These are phyloP conservation scores for Mellilla xanthometata DNA, from an alignment of 2,888 invertebrate genomes.

Conservation along the genomic window DNA sequence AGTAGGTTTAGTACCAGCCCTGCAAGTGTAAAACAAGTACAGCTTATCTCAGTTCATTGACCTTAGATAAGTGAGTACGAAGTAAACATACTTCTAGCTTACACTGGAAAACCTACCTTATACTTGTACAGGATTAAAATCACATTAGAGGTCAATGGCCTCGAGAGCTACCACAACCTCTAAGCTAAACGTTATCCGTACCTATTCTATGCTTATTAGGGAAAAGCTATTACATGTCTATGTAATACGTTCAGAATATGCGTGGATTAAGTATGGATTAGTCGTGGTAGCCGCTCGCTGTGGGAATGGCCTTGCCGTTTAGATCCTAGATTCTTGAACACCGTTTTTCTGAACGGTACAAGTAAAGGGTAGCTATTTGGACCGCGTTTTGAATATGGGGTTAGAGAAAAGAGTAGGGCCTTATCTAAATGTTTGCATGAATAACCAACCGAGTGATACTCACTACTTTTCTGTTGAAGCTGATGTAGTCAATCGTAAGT, in stretches of 20 bases:
- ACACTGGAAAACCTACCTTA: slow-evolving; percentile 15
- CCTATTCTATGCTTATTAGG: no score
- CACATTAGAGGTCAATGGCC: slow-evolving; percentile 24
- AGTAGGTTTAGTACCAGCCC: slow-evolving; percentile 7
- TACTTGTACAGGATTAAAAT: slow-evolving; percentile 20
- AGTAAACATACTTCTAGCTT: slow-evolving; percentile 14
- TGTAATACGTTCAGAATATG: no score
- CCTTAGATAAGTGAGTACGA: slow-evolving; percentile 39
- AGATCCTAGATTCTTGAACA: slow-evolving; percentile 20
- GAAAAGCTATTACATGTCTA: no score
- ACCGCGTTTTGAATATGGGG: slow-evolving; percentile 12
- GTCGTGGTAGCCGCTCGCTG: no score
- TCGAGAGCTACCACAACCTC: slow-evolving; percentile 11
- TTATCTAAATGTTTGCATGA: no score
- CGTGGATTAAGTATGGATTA: no score
- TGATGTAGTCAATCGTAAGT: no score
- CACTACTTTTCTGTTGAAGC: no score
- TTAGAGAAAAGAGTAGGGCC: slow-evolving; percentile 1
- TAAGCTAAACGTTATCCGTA: no score
- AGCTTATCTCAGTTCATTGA: slow-evolving; percentile 44
- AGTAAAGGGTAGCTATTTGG: slow-evolving; percentile 9
- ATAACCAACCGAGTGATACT: no score
- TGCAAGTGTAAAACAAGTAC: slow-evolving; percentile 22
- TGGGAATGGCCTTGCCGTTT: slow-evolving; percentile 15
- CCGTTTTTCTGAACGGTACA: slow-evolving; percentile 22